Base-by-base conservation (phyloP, 2,113 vertebrate species). In the Lichenostomus cassidix region DNA sequence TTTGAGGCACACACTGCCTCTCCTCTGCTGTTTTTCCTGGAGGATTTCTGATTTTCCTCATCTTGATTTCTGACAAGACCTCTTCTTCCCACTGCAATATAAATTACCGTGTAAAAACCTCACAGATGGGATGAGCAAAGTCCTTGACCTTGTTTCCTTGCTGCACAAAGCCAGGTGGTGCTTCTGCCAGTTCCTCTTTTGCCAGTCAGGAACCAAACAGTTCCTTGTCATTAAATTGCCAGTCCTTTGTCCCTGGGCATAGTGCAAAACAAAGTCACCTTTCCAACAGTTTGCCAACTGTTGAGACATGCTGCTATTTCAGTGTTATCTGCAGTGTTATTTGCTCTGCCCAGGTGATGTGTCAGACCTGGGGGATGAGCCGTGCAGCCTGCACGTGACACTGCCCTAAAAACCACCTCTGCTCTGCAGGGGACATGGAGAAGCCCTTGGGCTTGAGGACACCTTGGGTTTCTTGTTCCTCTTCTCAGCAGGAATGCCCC, bases 71-170 rank as follows among this genome's bases (percentile, higher is more conserved):
- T 76, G 65, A 92, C 49, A 35, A 71, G 55, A 44, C 58, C 39
- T 68, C n/a, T 46, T 67, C 47, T 86, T 77, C 50, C 71, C 78
- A 37, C 53, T 56, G 39, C 15, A 84, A 87, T 58, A 76, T 9
- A 76, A 82, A 71, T 33, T 39, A 46, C 31, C 17, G 15, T 23
- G 27, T n/a, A 12, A 74, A 85, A 94, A 69, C 55, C 65, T 7
- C 91, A 70, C 96, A 97, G 93, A 96, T 97, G 93, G 96, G 83
- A 90, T 81, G 56, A 94, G 85, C 5, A 1, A 33, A 95, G 84
- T 67, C 93, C 96, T 97, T 96, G 96, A 96, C 94, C 94, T 94
- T 93, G 67, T 96, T 95, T 94, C 78, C 50, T 47, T 67, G 63
- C 82, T 91, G 75, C 78, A 70, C 65, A 86, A 93, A 96, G 91